Conservation (phyloP, 2,797 vertebrate species). For the Chaunax sp. region DNA sequence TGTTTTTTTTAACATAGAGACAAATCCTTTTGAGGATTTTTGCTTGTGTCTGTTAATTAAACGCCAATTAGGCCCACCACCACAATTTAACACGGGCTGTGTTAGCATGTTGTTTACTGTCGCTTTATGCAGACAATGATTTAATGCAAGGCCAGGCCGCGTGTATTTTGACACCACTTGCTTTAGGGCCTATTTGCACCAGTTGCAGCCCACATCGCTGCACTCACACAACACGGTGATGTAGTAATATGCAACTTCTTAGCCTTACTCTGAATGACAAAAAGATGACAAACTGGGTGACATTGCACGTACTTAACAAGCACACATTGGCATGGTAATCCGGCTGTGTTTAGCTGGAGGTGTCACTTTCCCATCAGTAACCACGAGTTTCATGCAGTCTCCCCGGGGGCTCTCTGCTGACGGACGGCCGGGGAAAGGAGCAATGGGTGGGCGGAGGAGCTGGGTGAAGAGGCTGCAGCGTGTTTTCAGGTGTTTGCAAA, state of each 20-base stretch:
- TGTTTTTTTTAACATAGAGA: no score
- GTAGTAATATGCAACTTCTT: constrained; percentile 65
- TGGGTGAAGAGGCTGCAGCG: not conserved
- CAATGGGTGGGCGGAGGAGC: not conserved
- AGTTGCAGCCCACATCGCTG: constrained; percentile 66
- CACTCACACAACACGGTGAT: constrained; percentile 60
- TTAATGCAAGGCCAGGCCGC: constrained; percentile 25
- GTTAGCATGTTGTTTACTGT: constrained; percentile 21
- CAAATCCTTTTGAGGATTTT: no score
- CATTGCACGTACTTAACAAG: constrained; percentile 82
- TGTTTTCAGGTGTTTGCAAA: not conserved
- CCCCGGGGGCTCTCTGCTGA: constrained; percentile 24
- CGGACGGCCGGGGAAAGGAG: constrained; percentile 24
- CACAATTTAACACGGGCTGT: not conserved
- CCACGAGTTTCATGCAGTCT: constrained; percentile 21
- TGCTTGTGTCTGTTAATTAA: not conserved
- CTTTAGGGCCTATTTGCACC: constrained; percentile 48
- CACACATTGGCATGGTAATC: constrained; percentile 84
- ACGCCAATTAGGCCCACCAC: not conserved
- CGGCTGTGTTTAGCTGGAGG: constrained; percentile 75
- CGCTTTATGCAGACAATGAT: constrained; percentile 30
- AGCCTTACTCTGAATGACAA: constrained; percentile 82
- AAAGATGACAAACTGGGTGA: constrained; percentile 79
- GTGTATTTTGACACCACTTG: constrained; percentile 50
- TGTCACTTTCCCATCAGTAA: constrained; percentile 80